Percentiles rank a stretch among this genome's conserved stretches.
Evolutionary conservation across 1,140 invertebrate genomes (phyloP).

Genomic region (Venturia canescens): DNA sequence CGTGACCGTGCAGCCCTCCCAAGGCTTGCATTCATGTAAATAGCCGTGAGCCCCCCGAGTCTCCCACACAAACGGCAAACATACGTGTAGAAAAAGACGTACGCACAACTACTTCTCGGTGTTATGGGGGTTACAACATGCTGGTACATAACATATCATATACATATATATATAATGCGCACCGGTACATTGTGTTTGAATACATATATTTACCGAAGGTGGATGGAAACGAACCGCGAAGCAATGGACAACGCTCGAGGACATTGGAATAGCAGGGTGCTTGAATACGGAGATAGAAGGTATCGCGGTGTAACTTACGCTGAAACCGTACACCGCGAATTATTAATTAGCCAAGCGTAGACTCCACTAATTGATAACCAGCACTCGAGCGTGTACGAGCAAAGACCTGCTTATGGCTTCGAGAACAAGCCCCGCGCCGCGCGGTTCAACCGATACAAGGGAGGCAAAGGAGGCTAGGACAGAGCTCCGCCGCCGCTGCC

Average conservation of each 20-base stretch:
- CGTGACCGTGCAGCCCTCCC: no score
- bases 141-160: no score
- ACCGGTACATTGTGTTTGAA: no score
- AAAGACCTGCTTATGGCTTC: constrained; percentile 5
- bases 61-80: no score
- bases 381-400: not conserved
- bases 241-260: not conserved
- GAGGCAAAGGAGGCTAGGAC: no score
- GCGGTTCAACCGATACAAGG: not conserved
- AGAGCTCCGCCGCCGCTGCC: no score
- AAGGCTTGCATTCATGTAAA: no score
- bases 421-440: constrained; percentile 14
- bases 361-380: constrained; percentile 40
- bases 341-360: constrained; percentile 37
- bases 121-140: no score
- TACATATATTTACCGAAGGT: not conserved
- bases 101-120: no score
- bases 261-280: not conserved
- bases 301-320: constrained; percentile 1
- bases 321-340: constrained; percentile 42
- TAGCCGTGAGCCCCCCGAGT: no score
- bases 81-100: no score
- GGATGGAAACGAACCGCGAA: not conserved
- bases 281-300: not conserved
- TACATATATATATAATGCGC: no score